phyloP scores from a whole-genome alignment of 2,888 invertebrate genomes.

The Acrocera orbiculus region DNA sequence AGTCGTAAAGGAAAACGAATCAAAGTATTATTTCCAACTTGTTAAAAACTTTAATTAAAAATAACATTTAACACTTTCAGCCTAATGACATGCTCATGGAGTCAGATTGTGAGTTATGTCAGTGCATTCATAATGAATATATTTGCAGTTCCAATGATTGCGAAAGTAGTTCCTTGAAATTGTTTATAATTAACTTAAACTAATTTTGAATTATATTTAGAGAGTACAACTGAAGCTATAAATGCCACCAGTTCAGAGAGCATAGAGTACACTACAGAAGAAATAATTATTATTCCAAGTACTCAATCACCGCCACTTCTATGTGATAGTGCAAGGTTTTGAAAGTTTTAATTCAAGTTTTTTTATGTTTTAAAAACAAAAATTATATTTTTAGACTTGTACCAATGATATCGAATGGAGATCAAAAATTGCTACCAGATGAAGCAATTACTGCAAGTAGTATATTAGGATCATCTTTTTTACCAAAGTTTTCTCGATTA shows the following conservation, averaged over 20 bases:
- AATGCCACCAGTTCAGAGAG: neutral
- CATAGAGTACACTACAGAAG: conserved; percentile 6
- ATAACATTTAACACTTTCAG: conserved; percentile 32
- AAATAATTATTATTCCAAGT: conserved; percentile 15
- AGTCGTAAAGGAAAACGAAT: conserved; percentile 44
- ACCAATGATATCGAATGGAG: conserved; percentile 33
- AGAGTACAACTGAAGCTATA: neutral
- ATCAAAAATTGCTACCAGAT: conserved; percentile 34
- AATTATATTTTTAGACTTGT: conserved; percentile 17
- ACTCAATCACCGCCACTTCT: conserved; percentile 32
- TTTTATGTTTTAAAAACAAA: neutral
- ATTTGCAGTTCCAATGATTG: conserved; percentile 43
- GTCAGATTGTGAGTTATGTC: conserved; percentile 56
- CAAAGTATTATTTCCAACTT: conserved; percentile 37
- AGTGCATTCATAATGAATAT: conserved; percentile 60
- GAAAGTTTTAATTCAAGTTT: conserved; percentile 18
- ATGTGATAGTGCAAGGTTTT: conserved; percentile 30
- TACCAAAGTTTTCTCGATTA: conserved; percentile 37
- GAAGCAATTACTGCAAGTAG: conserved; percentile 43
- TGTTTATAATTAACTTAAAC: neutral
- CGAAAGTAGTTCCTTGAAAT: too few relatives aligned
- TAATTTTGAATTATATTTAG: neutral
- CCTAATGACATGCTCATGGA: conserved; percentile 44
- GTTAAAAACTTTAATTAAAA: too few relatives aligned
- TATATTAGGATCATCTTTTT: conserved; percentile 31